These are phyloP conservation scores for Bolborhynchus lineola DNA, from an alignment of 2,113 vertebrate species.

Conservation along the genomic window DNA sequence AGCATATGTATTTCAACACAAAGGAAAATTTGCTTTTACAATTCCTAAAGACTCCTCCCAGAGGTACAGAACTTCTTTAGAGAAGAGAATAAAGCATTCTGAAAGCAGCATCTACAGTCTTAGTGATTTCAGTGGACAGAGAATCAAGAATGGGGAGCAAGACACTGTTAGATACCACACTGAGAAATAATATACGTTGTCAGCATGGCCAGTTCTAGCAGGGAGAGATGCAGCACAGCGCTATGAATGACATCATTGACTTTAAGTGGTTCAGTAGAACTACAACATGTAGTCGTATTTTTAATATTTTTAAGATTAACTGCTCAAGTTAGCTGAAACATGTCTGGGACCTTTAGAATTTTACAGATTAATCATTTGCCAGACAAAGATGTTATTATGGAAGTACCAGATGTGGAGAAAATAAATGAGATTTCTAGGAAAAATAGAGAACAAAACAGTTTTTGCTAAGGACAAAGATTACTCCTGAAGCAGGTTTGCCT, in stretches of 20 bases:
- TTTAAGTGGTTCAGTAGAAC: neutral
- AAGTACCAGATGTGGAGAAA: slow-evolving; percentile 40
- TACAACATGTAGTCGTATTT: slow-evolving; percentile 3
- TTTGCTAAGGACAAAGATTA: slow-evolving; percentile 30
- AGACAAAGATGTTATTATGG: slow-evolving; percentile 16
- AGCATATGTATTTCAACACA: neutral
- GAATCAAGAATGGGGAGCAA: neutral
- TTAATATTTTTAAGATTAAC: slow-evolving; percentile 12
- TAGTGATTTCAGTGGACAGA: neutral
- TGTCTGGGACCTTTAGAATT: neutral
- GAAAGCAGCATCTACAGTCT: neutral
- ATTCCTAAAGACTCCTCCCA: neutral
- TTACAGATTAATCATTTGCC: neutral
- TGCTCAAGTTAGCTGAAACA: neutral
- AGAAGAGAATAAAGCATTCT: neutral
- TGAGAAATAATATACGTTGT: neutral
- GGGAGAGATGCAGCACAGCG: neutral
- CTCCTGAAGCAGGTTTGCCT: neutral
- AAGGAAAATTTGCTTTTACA: neutral
- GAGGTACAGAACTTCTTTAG: neutral
- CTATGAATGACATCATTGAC: neutral
- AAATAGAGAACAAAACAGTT: neutral
- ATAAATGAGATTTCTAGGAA: neutral
- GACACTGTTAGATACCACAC: neutral
- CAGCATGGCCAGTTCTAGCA: neutral